These are phyloP conservation scores for Andrena hattorfiana DNA, from an alignment of 2,888 invertebrate genomes.

Conservation along the genomic window DNA sequence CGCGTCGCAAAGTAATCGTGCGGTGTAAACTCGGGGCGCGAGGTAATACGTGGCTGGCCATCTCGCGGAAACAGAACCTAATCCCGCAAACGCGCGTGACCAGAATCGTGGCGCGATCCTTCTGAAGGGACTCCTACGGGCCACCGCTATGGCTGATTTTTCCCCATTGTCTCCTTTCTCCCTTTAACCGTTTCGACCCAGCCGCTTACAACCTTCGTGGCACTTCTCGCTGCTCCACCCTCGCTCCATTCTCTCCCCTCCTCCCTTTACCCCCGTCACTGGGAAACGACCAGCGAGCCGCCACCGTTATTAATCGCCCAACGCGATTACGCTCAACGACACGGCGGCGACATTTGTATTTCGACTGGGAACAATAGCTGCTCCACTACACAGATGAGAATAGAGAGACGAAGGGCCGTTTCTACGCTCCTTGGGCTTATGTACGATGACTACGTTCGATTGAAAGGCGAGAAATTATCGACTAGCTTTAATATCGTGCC, in stretches of 20 bases:
- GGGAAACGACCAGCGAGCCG: slow-evolving; percentile 40
- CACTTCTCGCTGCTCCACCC: slow-evolving; percentile 33
- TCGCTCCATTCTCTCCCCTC: not conserved
- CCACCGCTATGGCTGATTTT: slow-evolving; percentile 55
- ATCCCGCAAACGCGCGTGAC: slow-evolving; percentile 82
- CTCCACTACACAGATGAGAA: slow-evolving; percentile 8
- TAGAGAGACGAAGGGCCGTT: not conserved
- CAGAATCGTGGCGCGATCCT: slow-evolving; percentile 75
- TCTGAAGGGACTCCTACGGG: slow-evolving; percentile 40
- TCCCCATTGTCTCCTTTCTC: slow-evolving; percentile 36
- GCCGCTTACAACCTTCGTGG: slow-evolving; percentile 36
- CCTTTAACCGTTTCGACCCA: slow-evolving; percentile 49
- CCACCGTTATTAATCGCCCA: slow-evolving; percentile 61
- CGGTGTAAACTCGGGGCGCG: slow-evolving; percentile 62
- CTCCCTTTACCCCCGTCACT: not conserved
- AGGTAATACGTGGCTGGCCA: slow-evolving; percentile 62
- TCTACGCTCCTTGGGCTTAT: not conserved
- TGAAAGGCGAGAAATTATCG: slow-evolving; percentile 1
- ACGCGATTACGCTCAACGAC: slow-evolving; percentile 47
- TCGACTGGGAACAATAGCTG: slow-evolving; percentile 7
- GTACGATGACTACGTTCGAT: slow-evolving; percentile 4
- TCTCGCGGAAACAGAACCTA: slow-evolving; percentile 80
- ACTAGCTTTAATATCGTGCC: slow-evolving; percentile 15
- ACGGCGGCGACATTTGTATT: slow-evolving; percentile 53
- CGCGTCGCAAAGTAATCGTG: slow-evolving; percentile 66